Evolutionary conservation across 2,113 vertebrate species (phyloP), one percentile per base, ranked within the genome.

Genomic region (Saccopteryx bilineata): DNA sequence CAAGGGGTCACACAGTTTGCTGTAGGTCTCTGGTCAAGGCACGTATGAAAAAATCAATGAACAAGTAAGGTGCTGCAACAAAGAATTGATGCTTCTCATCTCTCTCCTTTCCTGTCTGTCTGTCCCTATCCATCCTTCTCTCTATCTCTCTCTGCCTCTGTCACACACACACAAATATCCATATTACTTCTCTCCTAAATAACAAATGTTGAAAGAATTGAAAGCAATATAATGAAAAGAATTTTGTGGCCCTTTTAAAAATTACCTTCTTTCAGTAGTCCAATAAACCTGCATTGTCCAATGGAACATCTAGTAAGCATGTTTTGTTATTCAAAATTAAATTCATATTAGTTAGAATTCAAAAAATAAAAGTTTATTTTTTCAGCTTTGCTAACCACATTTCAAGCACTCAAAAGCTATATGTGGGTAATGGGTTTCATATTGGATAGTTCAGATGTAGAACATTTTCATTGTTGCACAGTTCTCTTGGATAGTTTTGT

Each of bases 341-440:
- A 78, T 56, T 56, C 31, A 28, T 33, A 61, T 26, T 61, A 71
- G 13, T 33, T 93, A 86, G 68, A 60, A n/a, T 72, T 46, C 72
- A 79, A 8, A 63, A 86, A 87, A 33, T 66, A 9, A 69, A 91
- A 31, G 11, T 58, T 84, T 9, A 60, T 66, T 68, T 68, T 93
- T 15, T 92, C 12, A 33, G 3, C 46, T n/a, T 5, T 5, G 9
- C 1, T 24, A 8, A 1, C 63, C 21, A 14, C 26, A 33, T 84
- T 71, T 58, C 21, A 60, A 13, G 33, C 18, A 1, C 52, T 60
- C 60, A 54, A 4, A 28, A 65, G 39, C 54, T 10, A 18, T 1
- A 8, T 11, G 11, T n/a, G 21, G 19, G 5, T 24, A 9, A 0
- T 39, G 52, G 3, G 5, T 56, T 46, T 65, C 1, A 0, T 61